Evolutionary conservation across 2,888 invertebrate species (phyloP), one percentile per base, ranked within the genome.

Genomic region (Lycophotia porphyrea): DNA sequence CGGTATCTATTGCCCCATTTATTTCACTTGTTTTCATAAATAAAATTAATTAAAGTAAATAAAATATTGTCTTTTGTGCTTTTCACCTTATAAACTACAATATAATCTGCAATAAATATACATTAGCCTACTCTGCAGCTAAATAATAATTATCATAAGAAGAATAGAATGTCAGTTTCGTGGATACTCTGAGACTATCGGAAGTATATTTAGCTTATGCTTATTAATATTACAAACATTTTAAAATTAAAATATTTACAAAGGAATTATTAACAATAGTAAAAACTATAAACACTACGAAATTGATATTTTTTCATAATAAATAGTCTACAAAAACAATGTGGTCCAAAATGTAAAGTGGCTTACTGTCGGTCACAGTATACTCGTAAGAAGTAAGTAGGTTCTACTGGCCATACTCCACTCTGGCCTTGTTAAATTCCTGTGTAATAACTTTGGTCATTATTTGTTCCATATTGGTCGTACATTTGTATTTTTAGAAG

Each of bases 61-160:
- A 94, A 94, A 92, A 93, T 88, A 88, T 91, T 94, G 95, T 95
- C 94, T 95, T 95, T 96, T 95, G 96, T 96, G 96, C 96, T 94
- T 92, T 91, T 91, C 88, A 90, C 88, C 91, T 91, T 92, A 92
- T 78, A 74, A 87, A 88, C 92, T 93, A 94, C 89, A 87, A 88
- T 92, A 92, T 92, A 93, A 93, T 94, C 91, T 93, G 91, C 90
- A 94, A 95, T 95, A 95, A 95, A 95, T 95, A 95, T 93, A 93
- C 91, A 93, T 91, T 92, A 93, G 87, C 89, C 91, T 91, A 93
- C 84, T 91, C 88, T 88, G 90, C 91, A 91, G 90, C 91, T 90
- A 91, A 91, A 89, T 89, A 87, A 89, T 89, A 90, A 90, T 88
- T 87, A 90, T 89, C 78, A 64, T 87, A 85, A 89, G 89, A 89